Evolutionary conservation across 2,888 invertebrate genomes (phyloP).

Genomic region (Lasioglossum marginatum): DNA sequence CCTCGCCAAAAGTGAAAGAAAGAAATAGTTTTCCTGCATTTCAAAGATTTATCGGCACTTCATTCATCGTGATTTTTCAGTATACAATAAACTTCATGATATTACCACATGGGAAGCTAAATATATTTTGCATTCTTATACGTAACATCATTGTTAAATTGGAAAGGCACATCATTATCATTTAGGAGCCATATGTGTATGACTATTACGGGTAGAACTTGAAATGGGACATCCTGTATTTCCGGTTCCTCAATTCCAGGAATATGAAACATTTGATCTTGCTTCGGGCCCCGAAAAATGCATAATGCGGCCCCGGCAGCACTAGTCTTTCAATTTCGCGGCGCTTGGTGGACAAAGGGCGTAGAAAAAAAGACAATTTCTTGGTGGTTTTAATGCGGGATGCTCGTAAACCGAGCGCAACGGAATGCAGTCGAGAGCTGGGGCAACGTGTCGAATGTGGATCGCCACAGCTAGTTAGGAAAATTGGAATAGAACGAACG

Average conservation of each 20-base stretch:
- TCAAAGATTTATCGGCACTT: neutral
- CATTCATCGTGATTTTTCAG: neutral
- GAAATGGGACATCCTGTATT: neutral
- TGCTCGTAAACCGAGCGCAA: neutral
- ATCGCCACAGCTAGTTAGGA: slow-evolving; percentile 13
- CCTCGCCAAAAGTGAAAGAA: neutral
- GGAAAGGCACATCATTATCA: no score
- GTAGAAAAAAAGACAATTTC: neutral
- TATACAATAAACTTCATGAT: no score
- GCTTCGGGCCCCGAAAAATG: neutral
- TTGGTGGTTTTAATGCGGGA: neutral
- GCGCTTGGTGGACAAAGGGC: neutral
- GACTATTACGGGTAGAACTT: neutral
- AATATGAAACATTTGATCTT: neutral
- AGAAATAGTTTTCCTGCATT: neutral
- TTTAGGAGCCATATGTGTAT: no score
- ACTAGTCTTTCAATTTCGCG: neutral
- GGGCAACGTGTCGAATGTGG: neutral
- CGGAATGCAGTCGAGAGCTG: neutral
- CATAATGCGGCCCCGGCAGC: neutral
- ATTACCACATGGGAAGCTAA: no score
- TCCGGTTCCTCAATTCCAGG: neutral
- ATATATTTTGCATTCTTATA: no score
- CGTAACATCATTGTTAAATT: no score
- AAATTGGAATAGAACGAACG: slow-evolving; percentile 5